Conservation (phyloP, 1,140 invertebrate genomes). For the Danaus plexippus region DNA sequence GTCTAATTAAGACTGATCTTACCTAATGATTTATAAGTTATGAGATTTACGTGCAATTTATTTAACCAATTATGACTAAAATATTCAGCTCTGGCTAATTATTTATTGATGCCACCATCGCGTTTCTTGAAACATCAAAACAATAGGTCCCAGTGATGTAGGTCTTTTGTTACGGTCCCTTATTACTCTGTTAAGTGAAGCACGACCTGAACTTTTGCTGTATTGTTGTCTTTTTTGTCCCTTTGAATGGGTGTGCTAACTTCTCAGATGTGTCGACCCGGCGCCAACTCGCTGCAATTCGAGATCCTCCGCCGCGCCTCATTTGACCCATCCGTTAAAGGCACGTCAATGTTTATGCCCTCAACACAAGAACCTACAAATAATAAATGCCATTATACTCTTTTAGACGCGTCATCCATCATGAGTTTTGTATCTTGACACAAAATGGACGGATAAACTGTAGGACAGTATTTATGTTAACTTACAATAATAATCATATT, state of each 20-base stretch:
- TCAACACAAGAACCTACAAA: conserved; percentile 19
- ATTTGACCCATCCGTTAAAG: conserved; percentile 36
- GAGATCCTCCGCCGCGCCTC: conserved; percentile 46
- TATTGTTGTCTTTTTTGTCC: conserved; percentile 46
- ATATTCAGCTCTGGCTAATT: neutral
- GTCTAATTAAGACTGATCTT: conserved; percentile 59
- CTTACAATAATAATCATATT: too few relatives aligned
- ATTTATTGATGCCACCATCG: too few relatives aligned
- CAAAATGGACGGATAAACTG: conserved; percentile 8
- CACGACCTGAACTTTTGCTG: conserved; percentile 34
- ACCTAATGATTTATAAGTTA: conserved; percentile 47
- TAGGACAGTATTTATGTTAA: too few relatives aligned
- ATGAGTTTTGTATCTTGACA: conserved; percentile 21
- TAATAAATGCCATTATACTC: conserved; percentile 28
- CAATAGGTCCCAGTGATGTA: conserved; percentile 17
- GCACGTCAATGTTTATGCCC: conserved; percentile 43
- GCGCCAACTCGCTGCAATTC: conserved; percentile 57
- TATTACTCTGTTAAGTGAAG: conserved; percentile 48
- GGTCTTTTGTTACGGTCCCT: conserved; percentile 45
- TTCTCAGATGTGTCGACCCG: conserved; percentile 27
- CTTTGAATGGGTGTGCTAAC: too few relatives aligned
- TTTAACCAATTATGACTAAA: conserved; percentile 30
- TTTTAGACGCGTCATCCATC: conserved; percentile 23
- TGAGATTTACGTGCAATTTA: conserved; percentile 34
- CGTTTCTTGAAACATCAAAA: conserved; percentile 4